Evolutionary conservation across 2,888 invertebrate genomes (phyloP).

Genomic region (Bombylius major): DNA sequence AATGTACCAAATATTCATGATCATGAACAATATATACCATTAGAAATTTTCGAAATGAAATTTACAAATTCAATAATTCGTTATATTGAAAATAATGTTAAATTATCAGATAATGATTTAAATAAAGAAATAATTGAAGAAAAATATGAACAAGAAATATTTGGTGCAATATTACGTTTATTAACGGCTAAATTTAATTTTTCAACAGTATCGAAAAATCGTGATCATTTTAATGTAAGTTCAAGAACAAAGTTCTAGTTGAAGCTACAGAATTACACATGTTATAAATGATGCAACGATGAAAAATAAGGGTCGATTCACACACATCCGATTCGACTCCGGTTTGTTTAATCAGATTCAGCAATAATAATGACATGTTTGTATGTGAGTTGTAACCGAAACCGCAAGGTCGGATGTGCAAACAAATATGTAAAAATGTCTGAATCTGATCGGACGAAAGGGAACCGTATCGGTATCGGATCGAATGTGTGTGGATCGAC

Average conservation of each 20-base stretch:
- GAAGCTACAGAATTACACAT: background rate
- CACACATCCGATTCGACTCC: no score
- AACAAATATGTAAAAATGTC: no score
- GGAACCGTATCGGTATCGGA: no score
- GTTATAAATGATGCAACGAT: background rate
- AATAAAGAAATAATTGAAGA: background rate
- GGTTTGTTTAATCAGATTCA: no score
- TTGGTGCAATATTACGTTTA: background rate
- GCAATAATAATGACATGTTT: no score
- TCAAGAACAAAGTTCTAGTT: background rate
- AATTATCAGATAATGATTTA: background rate
- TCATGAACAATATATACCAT: background rate
- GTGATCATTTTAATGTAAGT: background rate
- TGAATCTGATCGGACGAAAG: no score
- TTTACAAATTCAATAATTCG: background rate
- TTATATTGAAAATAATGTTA: background rate
- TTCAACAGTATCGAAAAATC: background rate
- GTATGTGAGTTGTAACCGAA: no score
- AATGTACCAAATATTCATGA: background rate
- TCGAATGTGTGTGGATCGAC: no score
- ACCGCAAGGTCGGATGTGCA: no score
- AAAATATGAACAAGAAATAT: background rate
- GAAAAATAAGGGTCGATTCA: no score
- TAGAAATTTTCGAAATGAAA: background rate
- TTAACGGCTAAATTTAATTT: constrained; percentile 6